Evolutionary conservation across 2,797 vertebrate genomes (phyloP).

Genomic region (Pteronotus mesoamericanus): DNA sequence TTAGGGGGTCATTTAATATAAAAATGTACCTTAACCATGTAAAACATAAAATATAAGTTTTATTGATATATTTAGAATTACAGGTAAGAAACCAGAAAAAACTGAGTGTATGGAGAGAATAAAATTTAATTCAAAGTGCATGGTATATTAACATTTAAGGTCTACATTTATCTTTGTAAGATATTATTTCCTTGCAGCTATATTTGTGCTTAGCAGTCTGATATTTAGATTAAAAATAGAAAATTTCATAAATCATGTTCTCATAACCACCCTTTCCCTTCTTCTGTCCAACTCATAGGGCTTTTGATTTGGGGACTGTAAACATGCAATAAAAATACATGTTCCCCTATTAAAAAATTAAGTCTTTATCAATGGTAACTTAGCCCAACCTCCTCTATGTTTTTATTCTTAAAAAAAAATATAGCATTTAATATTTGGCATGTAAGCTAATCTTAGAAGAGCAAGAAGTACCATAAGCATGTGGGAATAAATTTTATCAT

Average conservation of each 20-base stretch:
- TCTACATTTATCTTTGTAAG: neutral
- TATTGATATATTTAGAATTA: neutral
- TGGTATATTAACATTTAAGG: neutral
- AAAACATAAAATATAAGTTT: slow-evolving; percentile 42
- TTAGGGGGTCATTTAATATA: slow-evolving; percentile 35
- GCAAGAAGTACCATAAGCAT: neutral
- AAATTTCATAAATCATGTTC: neutral
- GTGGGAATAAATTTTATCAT: neutral
- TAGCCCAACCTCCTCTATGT: neutral
- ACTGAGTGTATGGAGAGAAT: neutral
- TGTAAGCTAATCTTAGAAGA: neutral
- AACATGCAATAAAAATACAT: neutral
- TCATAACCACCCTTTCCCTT: neutral
- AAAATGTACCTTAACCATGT: slow-evolving; percentile 56
- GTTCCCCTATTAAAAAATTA: neutral
- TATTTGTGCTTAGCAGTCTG: slow-evolving; percentile 44
- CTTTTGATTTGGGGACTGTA: neutral
- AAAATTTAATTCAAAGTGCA: slow-evolving; percentile 4
- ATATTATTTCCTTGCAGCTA: neutral
- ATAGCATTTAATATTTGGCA: slow-evolving; percentile 41
- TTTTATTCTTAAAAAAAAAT: slow-evolving; percentile 47
- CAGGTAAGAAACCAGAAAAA: neutral
- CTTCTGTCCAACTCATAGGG: neutral
- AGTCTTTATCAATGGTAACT: slow-evolving; percentile 31
- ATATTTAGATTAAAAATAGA: slow-evolving; percentile 47